Conservation (phyloP, 2,113 vertebrate genomes). For the Echinops telfairi region DNA sequence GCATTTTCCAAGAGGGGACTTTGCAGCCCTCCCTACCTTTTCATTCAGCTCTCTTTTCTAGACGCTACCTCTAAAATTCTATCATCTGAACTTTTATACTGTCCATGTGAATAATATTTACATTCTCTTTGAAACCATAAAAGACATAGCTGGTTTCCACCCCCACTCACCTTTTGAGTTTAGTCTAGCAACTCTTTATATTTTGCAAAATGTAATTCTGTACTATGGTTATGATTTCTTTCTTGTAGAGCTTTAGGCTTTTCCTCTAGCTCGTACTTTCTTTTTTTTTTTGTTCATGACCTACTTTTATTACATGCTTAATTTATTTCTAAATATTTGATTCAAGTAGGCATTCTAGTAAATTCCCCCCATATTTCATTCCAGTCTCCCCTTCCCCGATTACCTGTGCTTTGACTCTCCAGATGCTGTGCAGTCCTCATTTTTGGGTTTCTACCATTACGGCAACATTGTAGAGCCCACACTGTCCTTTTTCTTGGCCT, state of each 20-base stretch:
- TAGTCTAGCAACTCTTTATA: background rate
- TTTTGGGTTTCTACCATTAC: background rate
- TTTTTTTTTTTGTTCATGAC: background rate
- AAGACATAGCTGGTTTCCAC: background rate
- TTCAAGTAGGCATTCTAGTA: background rate
- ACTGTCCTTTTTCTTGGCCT: background rate
- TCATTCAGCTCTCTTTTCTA: background rate
- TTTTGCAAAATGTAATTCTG: background rate
- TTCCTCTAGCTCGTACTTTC: background rate
- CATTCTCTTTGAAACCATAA: background rate
- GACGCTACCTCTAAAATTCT: background rate
- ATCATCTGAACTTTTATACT: background rate
- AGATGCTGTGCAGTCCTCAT: rapidly evolving
- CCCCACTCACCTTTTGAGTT: background rate
- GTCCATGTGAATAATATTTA: background rate
- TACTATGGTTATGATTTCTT: background rate
- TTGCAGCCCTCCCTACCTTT: background rate
- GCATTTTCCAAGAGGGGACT: background rate
- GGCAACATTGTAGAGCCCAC: rapidly evolving
- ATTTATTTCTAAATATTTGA: background rate
- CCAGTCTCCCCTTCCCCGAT: too few species aligned
- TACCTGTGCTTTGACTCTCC: too few species aligned
- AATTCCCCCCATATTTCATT: background rate
- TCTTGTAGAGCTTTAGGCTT: background rate
- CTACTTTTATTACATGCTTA: conserved; percentile 30